These are phyloP conservation scores for Hippocampus barbouri DNA, from an alignment of 2,113 vertebrate genomes.

Conservation along the genomic window DNA sequence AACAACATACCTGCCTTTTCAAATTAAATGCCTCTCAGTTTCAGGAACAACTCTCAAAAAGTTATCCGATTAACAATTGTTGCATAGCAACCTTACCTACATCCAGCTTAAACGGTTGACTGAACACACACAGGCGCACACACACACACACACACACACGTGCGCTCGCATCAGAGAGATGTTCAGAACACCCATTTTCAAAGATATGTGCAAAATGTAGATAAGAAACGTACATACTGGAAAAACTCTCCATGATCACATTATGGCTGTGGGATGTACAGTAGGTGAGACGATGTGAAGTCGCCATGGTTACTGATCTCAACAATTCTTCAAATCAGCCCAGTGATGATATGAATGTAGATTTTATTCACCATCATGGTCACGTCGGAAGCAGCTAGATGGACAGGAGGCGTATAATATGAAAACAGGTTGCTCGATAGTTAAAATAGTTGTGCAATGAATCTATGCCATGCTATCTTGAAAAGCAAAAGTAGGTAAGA, in stretches of 20 bases:
- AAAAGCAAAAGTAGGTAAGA: no score
- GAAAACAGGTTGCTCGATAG: neutral
- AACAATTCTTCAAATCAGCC: constrained; percentile 13
- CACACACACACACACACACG: neutral
- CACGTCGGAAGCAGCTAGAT: neutral
- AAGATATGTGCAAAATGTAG: neutral
- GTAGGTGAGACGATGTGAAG: neutral
- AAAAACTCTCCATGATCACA: neutral
- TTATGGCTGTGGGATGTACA: neutral
- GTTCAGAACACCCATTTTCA: neutral
- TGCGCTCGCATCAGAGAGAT: neutral
- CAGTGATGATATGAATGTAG: neutral
- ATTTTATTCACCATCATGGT: neutral
- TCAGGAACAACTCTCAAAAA: neutral
- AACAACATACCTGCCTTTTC: neutral
- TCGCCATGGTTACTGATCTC: constrained; percentile 24
- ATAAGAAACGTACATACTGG: neutral
- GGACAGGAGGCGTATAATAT: no score
- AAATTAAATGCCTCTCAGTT: constrained; percentile 4
- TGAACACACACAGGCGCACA: neutral
- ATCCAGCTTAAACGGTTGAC: constrained; percentile 21
- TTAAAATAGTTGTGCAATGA: neutral
- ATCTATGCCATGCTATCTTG: neutral
- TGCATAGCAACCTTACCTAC: constrained; percentile 30
- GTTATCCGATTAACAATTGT: constrained; percentile 17